Evolutionary conservation across 1,140 invertebrate genomes (phyloP).

Genomic region (Manduca sexta): DNA sequence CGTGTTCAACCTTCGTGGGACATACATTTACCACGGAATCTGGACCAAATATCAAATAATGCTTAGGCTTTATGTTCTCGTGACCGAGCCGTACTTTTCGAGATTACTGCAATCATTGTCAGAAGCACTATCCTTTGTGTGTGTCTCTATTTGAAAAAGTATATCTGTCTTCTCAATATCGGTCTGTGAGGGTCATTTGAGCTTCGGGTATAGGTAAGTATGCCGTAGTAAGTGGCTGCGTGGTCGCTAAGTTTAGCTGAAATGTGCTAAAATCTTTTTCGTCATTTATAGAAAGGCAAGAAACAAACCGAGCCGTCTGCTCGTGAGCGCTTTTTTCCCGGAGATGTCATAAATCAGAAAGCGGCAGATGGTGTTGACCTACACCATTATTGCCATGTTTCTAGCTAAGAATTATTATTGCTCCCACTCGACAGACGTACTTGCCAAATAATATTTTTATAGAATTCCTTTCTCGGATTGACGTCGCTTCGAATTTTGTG

Average conservation of each 20-base stretch:
- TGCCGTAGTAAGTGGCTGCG: slow-evolving; percentile 10
- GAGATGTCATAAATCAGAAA: slow-evolving; percentile 54
- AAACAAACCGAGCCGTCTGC: slow-evolving; percentile 30
- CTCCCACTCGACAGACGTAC: slow-evolving; percentile 19
- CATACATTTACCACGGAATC: neutral
- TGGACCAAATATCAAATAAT: slow-evolving; percentile 3
- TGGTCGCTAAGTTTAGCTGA: slow-evolving; percentile 22
- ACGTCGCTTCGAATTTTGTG: slow-evolving; percentile 3
- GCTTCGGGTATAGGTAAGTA: slow-evolving; percentile 3
- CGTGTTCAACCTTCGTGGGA: no score
- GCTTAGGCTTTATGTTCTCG: slow-evolving; percentile 3
- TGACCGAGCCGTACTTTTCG: neutral
- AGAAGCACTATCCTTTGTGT: slow-evolving; percentile 1
- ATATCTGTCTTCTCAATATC: neutral
- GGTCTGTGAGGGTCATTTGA: neutral
- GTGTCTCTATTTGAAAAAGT: slow-evolving; percentile 3
- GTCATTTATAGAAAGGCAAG: slow-evolving; percentile 38
- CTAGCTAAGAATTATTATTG: slow-evolving; percentile 52
- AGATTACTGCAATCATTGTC: slow-evolving; percentile 1
- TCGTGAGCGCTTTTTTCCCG: slow-evolving; percentile 35
- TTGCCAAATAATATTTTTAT: slow-evolving; percentile 34
- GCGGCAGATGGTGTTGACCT: slow-evolving; percentile 58
- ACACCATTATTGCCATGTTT: slow-evolving; percentile 54
- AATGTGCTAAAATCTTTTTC: slow-evolving; percentile 45
- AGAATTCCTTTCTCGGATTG: slow-evolving; percentile 19